Conservation (phyloP, 2,888 invertebrate genomes). For the Agriotes lineatus region DNA sequence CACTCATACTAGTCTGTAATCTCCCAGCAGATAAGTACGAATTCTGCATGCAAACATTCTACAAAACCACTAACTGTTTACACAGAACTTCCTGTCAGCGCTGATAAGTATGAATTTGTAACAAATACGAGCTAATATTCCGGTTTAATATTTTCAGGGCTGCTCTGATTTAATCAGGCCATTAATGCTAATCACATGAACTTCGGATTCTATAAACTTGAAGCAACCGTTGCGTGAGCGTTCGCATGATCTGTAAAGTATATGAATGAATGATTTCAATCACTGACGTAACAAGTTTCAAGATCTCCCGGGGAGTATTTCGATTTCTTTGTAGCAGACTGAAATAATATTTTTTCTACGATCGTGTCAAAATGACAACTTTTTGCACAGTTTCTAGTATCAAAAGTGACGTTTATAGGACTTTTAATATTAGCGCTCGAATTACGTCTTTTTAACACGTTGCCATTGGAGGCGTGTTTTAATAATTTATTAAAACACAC, state of each 20-base stretch:
- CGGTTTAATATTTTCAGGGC: background rate
- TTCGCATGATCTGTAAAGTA: background rate
- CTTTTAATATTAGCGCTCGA: too few relatives aligned
- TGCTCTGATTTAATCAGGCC: background rate
- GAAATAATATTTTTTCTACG: too few relatives aligned
- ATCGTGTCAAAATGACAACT: too few relatives aligned
- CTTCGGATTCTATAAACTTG: slow-evolving; percentile 5
- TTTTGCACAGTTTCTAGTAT: too few relatives aligned
- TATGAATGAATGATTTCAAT: background rate
- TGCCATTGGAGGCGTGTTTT: too few relatives aligned
- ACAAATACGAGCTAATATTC: background rate
- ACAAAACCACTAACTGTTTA: background rate
- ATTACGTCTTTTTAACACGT: too few relatives aligned
- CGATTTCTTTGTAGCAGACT: too few relatives aligned
- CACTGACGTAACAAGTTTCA: background rate
- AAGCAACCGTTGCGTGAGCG: background rate
- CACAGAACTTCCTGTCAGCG: background rate
- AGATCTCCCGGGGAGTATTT: too few relatives aligned
- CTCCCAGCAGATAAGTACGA: background rate
- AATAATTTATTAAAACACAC: too few relatives aligned
- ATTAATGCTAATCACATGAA: slow-evolving; percentile 9
- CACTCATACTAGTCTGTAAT: too few relatives aligned
- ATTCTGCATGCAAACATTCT: background rate
- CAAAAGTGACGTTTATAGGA: too few relatives aligned
- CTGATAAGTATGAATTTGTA: background rate